A percentile compares a stretch with the other conserved stretches of the same genome.
Conservation (phyloP, 2,113 vertebrate genomes). For the Nerophis lumbriciformis region DNA sequence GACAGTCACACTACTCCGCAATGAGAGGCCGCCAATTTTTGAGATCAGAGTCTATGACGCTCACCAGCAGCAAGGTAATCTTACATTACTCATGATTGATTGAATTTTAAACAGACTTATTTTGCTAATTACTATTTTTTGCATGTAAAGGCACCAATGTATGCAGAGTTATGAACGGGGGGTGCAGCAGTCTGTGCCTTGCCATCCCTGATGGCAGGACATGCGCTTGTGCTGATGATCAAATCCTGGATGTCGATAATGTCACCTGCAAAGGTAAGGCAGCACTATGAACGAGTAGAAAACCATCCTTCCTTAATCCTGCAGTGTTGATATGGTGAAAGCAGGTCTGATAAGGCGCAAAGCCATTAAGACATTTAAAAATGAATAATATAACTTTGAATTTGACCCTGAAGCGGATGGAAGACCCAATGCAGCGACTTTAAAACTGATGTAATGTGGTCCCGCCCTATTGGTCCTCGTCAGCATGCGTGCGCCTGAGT, state of each 20-base stretch:
- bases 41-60: slow-evolving; percentile 98
- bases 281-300: background rate
- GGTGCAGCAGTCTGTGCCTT: slow-evolving; percentile 93
- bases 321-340: no score
- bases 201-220: slow-evolving; percentile 83
- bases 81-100: background rate
- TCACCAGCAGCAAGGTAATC: slow-evolving; percentile 78
- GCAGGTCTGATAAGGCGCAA: no score
- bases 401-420: no score
- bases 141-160: slow-evolving; percentile 79
- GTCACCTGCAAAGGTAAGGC: slow-evolving; percentile 86
- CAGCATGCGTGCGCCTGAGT: no score
- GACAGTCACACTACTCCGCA: slow-evolving; percentile 80
- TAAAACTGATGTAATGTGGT: no score
- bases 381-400: no score
- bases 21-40: slow-evolving; percentile 92
- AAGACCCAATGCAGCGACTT: no score
- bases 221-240: slow-evolving; percentile 94
- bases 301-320: no score
- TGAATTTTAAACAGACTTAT: background rate
- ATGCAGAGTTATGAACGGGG: slow-evolving; percentile 87
- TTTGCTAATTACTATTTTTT: background rate
- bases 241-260: slow-evolving; percentile 80
- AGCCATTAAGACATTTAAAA: no score
- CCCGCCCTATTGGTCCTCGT: no score